Percentiles rank a stretch among this genome's conserved stretches.
Evolutionary conservation across 1,140 invertebrate species (phyloP).

Genomic region (Orius laevigatus): DNA sequence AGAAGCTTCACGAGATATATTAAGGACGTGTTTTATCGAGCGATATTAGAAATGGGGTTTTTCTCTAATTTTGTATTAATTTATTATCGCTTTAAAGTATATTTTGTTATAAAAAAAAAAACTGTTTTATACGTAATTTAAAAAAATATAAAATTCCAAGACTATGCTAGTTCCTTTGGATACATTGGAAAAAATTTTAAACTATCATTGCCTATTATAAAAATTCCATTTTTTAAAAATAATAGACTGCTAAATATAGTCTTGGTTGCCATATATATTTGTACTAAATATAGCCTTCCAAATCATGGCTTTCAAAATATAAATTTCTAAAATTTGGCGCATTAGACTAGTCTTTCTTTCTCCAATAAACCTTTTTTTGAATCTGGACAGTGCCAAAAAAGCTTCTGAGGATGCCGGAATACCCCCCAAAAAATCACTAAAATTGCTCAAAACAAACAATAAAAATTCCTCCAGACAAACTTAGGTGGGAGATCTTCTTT

Average conservation of each 20-base stretch:
- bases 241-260: constrained; percentile 13
- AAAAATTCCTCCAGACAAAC: constrained; percentile 12
- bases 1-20: constrained; percentile 4
- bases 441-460: constrained; percentile 17
- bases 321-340: constrained; percentile 1
- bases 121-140: constrained; percentile 9
- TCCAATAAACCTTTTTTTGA: not conserved
- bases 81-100: constrained; percentile 7
- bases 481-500: too few species aligned
- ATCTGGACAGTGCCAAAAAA: constrained; percentile 14
- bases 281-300: constrained; percentile 14
- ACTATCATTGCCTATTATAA: constrained; percentile 12
- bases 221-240: constrained; percentile 9
- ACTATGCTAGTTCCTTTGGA: constrained; percentile 7
- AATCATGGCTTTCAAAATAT: constrained; percentile 1
- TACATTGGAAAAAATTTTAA: constrained; percentile 7
- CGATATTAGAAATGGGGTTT: constrained; percentile 4
- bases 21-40: not conserved
- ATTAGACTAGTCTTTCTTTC: not conserved
- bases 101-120: constrained; percentile 12
- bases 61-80: constrained; percentile 12
- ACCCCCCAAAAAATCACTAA: constrained; percentile 14
- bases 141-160: constrained; percentile 12
- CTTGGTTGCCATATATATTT: constrained; percentile 15
- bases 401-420: constrained; percentile 14